Percentiles rank a stretch among this genome's conserved stretches.
phyloP scores from a whole-genome alignment of 2,113 vertebrate genomes.

The Synodontis membranacea region DNA sequence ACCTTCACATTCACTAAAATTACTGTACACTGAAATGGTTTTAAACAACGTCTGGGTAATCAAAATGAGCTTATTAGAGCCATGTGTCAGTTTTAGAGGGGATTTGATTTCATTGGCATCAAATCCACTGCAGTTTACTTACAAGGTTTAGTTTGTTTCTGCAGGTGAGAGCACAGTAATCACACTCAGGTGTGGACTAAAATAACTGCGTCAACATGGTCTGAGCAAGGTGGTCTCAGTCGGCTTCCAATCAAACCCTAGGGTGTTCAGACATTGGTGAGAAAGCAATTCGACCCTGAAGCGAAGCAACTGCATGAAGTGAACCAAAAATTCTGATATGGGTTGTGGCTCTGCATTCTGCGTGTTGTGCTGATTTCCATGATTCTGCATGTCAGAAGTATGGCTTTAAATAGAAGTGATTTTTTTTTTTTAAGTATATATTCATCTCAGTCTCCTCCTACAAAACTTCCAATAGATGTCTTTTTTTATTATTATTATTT shows the following conservation, averaged over 20 bases:
- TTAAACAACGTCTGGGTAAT: background rate
- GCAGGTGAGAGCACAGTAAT: background rate
- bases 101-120: background rate
- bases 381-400: background rate
- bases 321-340: background rate
- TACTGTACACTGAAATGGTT: background rate
- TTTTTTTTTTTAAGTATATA: background rate
- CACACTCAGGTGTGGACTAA: slow-evolving; percentile 1
- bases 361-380: background rate
- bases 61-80: slow-evolving; percentile 7
- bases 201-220: background rate
- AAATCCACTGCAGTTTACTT: background rate
- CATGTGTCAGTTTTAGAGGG: background rate
- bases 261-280: background rate
- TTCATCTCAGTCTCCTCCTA: background rate
- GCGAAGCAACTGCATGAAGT: background rate
- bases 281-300: background rate
- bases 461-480: background rate
- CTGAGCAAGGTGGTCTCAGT: slow-evolving; percentile 1
- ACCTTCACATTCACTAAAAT: background rate
- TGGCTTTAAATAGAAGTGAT: background rate
- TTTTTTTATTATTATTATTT: too few species aligned
- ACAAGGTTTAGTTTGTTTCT: background rate
- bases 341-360: background rate
- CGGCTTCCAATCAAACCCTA: background rate